phyloP scores from a whole-genome alignment of 2,888 invertebrate genomes.

The Terebella lapidaria region DNA sequence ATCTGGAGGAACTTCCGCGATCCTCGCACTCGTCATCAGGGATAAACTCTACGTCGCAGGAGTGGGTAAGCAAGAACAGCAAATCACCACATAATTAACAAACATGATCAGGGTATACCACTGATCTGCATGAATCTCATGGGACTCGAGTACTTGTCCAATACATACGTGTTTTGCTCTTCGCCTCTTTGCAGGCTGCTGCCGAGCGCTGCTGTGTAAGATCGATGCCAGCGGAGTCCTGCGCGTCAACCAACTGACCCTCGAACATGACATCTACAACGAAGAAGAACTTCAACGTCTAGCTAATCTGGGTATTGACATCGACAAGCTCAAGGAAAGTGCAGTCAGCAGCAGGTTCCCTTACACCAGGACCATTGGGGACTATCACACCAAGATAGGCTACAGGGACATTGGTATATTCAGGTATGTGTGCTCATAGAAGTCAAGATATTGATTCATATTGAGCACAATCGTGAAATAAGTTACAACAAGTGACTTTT shows the following conservation, averaged over 20 bases:
- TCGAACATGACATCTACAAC: slow-evolving; percentile 78
- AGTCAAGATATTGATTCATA: too few relatives aligned
- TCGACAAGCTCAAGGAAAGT: slow-evolving; percentile 66
- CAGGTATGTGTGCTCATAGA: slow-evolving; percentile 38
- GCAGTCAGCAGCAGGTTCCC: slow-evolving; percentile 62
- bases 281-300: slow-evolving; percentile 78
- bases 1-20: slow-evolving; percentile 77
- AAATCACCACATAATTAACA: too few relatives aligned
- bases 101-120: too few relatives aligned
- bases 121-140: too few relatives aligned
- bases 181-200: too few relatives aligned
- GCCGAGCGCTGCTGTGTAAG: slow-evolving; percentile 74
- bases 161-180: too few relatives aligned
- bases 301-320: slow-evolving; percentile 70
- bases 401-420: slow-evolving; percentile 78
- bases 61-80: slow-evolving; percentile 70
- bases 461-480: too few relatives aligned
- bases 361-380: slow-evolving; percentile 80
- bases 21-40: slow-evolving; percentile 72
- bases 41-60: slow-evolving; percentile 81
- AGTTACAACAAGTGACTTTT: too few relatives aligned
- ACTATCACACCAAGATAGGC: slow-evolving; percentile 79
- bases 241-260: slow-evolving; percentile 73
- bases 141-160: too few relatives aligned
- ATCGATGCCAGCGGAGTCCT: slow-evolving; percentile 73